Percentiles rank a stretch among this genome's conserved stretches.
These are phyloP conservation scores for Nyctereutes procyonoides DNA, from an alignment of 2,113 vertebrate genomes.

Conservation along the genomic window DNA sequence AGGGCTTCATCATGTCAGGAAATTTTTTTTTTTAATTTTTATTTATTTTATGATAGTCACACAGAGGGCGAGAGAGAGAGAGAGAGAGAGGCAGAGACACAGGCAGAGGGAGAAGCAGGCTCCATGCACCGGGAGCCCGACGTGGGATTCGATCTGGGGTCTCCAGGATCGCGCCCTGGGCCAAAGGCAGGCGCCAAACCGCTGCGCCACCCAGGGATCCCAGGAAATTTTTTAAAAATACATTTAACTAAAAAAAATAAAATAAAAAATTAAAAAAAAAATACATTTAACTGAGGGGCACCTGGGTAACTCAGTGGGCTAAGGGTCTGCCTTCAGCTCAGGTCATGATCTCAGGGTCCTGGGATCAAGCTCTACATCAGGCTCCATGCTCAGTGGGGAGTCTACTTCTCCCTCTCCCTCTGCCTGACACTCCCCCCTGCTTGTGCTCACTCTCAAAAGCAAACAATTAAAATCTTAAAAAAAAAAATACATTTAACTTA, in stretches of 20 bases:
- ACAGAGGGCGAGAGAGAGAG: too few species aligned
- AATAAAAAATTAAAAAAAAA: not conserved
- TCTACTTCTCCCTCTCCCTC: not conserved
- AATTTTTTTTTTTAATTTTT: too few species aligned
- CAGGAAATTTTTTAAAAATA: too few species aligned
- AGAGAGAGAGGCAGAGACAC: too few species aligned
- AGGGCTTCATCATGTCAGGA: not conserved
- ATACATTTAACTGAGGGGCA: not conserved
- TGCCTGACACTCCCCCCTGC: not conserved
- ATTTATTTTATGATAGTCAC: too few species aligned
- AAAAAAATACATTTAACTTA: not conserved
- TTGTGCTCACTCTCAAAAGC: not conserved
- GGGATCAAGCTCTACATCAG: not conserved
- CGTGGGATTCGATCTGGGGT: too few species aligned
- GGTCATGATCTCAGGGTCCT: not conserved
- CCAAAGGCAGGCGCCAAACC: too few species aligned
- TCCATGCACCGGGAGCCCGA: too few species aligned
- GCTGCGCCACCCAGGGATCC: too few species aligned
- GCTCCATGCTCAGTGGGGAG: not conserved
- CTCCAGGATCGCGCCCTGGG: too few species aligned
- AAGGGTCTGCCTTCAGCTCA: not conserved
- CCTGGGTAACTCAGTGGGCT: not conserved
- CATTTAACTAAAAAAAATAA: too few species aligned
- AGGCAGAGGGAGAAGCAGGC: too few species aligned
- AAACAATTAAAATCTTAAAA: not conserved